A percentile compares a stretch with the other conserved stretches of the same genome.
Evolutionary conservation across 2,113 vertebrate species (phyloP).

Genomic region (Ceyx melanurus): DNA sequence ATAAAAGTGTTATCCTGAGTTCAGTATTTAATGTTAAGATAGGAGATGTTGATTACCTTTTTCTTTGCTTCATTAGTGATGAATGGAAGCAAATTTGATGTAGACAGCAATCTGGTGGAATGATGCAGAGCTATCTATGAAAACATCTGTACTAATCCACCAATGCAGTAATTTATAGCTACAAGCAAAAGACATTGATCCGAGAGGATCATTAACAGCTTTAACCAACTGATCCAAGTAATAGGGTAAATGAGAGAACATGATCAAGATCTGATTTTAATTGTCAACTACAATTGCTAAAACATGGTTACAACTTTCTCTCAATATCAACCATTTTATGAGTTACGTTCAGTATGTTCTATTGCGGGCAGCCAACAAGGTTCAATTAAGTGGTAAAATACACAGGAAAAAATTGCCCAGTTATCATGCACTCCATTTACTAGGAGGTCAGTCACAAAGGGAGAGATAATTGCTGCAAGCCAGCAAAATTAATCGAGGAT

Average conservation of each 20-base stretch:
- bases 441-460: constrained; percentile 70
- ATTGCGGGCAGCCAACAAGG: constrained; percentile 31
- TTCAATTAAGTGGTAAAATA: constrained; percentile 67
- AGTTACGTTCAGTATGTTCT: constrained; percentile 40
- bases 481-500: constrained; percentile 75
- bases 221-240: constrained; percentile 78
- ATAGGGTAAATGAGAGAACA: constrained; percentile 71
- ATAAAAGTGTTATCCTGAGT: constrained; percentile 49
- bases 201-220: constrained; percentile 80
- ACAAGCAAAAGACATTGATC: constrained; percentile 80
- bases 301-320: constrained; percentile 10
- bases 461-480: constrained; percentile 76
- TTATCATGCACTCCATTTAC: constrained; percentile 68
- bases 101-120: constrained; percentile 76
- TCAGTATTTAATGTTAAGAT: constrained; percentile 56
- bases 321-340: constrained; percentile 52
- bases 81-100: constrained; percentile 76
- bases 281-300: constrained; percentile 46
- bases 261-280: constrained; percentile 72
- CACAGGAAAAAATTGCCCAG: constrained; percentile 5
- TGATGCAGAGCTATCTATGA: constrained; percentile 75
- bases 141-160: constrained; percentile 77
- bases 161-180: constrained; percentile 79
- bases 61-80: constrained; percentile 78
- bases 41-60: constrained; percentile 74